phyloP scores from a whole-genome alignment of 2,888 invertebrate species.

The Sarcophaga variegata region DNA sequence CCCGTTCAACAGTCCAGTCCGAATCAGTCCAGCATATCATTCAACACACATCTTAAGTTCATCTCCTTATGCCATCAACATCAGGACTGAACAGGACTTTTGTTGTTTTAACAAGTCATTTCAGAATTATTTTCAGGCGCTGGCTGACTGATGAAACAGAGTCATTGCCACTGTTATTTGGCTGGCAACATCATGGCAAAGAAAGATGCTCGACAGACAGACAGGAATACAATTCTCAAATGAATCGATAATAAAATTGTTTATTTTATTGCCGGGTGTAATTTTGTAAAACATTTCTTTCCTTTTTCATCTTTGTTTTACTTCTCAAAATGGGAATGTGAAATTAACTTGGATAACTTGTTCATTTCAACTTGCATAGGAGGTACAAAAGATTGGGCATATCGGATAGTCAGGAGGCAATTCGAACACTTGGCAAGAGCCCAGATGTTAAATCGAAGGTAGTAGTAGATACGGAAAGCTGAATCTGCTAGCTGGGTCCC shows the following conservation, averaged over 20 bases:
- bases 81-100: not conserved
- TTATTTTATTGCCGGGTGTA: constrained; percentile 77
- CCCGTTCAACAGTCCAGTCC: constrained; percentile 1
- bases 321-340: not conserved
- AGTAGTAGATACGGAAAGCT: no score
- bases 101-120: constrained; percentile 38
- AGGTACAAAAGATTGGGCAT: no score
- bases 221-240: constrained; percentile 75
- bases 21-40: not conserved
- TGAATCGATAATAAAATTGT: constrained; percentile 81
- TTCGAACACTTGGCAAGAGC: no score
- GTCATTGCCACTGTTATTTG: constrained; percentile 53
- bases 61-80: constrained; percentile 3
- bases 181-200: not conserved
- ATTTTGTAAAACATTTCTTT: constrained; percentile 1
- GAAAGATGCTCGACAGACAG: constrained; percentile 7
- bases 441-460: no score
- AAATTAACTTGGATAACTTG: not conserved
- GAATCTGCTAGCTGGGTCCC: no score
- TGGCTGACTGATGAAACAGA: constrained; percentile 29
- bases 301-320: not conserved
- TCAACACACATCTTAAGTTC: not conserved
- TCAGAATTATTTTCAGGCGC: constrained; percentile 17
- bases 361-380: no score
- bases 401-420: no score